Percentiles rank a stretch among this genome's conserved stretches.
Conservation (phyloP, 2,113 vertebrate species). For the Solea senegalensis region DNA sequence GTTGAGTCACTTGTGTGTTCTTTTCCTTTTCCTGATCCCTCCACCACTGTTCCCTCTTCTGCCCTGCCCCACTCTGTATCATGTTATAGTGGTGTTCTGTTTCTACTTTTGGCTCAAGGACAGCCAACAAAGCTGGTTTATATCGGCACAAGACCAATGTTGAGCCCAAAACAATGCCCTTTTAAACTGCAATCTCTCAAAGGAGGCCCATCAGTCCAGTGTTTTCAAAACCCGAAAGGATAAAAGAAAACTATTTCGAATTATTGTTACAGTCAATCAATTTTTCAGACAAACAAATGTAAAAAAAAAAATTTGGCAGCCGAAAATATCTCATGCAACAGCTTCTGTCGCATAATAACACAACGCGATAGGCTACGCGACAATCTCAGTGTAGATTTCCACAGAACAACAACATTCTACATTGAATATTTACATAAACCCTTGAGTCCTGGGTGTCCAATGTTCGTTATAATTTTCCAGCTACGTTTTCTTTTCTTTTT, state of each 20-base stretch:
- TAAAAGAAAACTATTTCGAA: not conserved
- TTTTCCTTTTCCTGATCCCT: not conserved
- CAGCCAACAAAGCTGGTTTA: constrained; percentile 9
- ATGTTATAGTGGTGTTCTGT: not conserved
- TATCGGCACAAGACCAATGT: constrained; percentile 15
- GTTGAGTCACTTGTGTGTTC: constrained; percentile 37
- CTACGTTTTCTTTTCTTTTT: too few species aligned
- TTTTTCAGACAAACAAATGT: not conserved
- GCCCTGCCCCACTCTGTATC: constrained; percentile 8
- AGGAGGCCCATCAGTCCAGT: not conserved
- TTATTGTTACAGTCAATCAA: not conserved
- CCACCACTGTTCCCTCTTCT: constrained; percentile 4
- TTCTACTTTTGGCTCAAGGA: constrained; percentile 27
- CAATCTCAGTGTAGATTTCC: too few species aligned
- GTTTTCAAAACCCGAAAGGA: not conserved
- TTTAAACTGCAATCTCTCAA: not conserved
- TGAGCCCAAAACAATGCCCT: constrained; percentile 18
- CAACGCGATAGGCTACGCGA: too few species aligned
- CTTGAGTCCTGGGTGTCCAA: too few species aligned
- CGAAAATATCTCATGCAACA: not conserved
- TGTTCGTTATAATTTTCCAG: too few species aligned
- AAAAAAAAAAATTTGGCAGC: not conserved
- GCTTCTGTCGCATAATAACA: not conserved
- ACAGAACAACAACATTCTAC: too few species aligned
- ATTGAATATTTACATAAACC: too few species aligned